phyloP scores from a whole-genome alignment of 1,140 invertebrate species.

The Phocides pigmalion region DNA sequence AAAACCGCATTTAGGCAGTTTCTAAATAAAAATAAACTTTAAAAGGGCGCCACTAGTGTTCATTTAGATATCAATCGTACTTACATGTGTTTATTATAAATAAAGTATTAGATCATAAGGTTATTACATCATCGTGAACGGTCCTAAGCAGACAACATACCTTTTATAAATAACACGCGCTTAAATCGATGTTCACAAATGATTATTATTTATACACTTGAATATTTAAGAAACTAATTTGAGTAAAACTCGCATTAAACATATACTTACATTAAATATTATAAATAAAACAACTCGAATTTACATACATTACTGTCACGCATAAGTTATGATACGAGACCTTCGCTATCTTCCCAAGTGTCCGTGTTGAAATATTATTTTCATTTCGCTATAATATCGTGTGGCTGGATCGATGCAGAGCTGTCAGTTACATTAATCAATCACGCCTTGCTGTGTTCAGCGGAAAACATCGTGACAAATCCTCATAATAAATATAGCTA shows the following conservation, averaged over 20 bases:
- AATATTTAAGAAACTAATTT: not conserved
- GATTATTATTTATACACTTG: not conserved
- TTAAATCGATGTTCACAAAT: not conserved
- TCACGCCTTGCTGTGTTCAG: slow-evolving; percentile 14
- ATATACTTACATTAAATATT: not conserved
- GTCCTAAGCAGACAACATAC: not conserved
- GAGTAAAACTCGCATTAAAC: not conserved
- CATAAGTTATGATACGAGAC: slow-evolving; percentile 26
- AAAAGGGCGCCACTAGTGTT: not conserved
- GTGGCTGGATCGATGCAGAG: slow-evolving; percentile 32
- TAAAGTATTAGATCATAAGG: slow-evolving; percentile 7
- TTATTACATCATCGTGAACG: slow-evolving; percentile 4
- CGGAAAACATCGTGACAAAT: slow-evolving; percentile 24
- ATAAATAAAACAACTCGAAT: slow-evolving; percentile 15
- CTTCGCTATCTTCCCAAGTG: slow-evolving; percentile 23
- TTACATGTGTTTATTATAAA: slow-evolving; percentile 9
- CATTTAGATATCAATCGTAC: not conserved
- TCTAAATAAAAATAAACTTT: not conserved
- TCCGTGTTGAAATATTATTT: slow-evolving; percentile 31
- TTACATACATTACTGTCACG: slow-evolving; percentile 23
- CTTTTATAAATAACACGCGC: not conserved
- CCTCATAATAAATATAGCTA: not conserved
- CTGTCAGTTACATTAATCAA: slow-evolving; percentile 33
- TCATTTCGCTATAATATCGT: slow-evolving; percentile 22
- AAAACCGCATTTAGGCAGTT: too few species aligned